phyloP scores from a whole-genome alignment of 2,113 vertebrate genomes.

The Edolisoma coerulescens region DNA sequence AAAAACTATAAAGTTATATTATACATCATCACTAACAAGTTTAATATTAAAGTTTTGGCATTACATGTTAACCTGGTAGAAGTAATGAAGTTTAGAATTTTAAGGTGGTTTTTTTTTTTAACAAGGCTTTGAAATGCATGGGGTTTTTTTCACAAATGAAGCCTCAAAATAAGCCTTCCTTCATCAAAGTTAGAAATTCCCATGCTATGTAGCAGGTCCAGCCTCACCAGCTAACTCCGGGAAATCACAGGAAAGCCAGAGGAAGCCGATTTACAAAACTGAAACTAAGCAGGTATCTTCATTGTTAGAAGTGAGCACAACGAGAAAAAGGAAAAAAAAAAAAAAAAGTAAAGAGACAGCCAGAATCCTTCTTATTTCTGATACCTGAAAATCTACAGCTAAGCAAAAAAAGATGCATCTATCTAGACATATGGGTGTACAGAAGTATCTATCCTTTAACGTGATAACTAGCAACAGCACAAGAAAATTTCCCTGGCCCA shows the following conservation, averaged over 20 bases:
- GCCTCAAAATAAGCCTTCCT: neutral
- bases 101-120: neutral
- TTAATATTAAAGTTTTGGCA: neutral
- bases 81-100: neutral
- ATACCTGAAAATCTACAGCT: neutral
- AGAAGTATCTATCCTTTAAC: neutral
- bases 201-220: neutral
- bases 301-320: conserved; percentile 26
- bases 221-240: neutral
- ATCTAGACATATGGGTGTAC: neutral
- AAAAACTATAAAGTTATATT: neutral
- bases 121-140: neutral
- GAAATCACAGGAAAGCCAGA: neutral
- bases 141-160: neutral
- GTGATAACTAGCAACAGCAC: neutral
- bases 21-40: neutral
- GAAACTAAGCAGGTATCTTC: conserved; percentile 65
- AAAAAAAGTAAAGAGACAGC: conserved; percentile 29
- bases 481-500: conserved; percentile 25
- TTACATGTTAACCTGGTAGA: neutral
- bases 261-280: conserved; percentile 30
- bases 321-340: neutral
- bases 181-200: neutral
- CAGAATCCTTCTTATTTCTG: neutral
- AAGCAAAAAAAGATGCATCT: neutral